A percentile compares a stretch with the other conserved stretches of the same genome.
phyloP scores from a whole-genome alignment of 1,140 invertebrate genomes.

The Trinorchestia longiramus region DNA sequence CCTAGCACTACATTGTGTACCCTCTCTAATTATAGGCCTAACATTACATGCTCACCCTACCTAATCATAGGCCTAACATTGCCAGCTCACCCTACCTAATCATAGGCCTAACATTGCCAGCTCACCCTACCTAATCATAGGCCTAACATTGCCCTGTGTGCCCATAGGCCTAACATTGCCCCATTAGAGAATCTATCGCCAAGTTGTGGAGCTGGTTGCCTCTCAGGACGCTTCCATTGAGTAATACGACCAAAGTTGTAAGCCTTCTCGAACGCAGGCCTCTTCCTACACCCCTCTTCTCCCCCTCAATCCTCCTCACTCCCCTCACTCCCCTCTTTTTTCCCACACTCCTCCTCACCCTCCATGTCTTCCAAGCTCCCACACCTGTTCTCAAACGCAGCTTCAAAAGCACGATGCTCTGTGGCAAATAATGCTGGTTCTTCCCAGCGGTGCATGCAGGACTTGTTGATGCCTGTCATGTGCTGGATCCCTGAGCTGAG shows the following conservation, averaged over 20 bases:
- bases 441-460: no score
- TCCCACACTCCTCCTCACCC: background rate
- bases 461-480: no score
- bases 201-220: background rate
- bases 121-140: no score
- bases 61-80: background rate
- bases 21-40: background rate
- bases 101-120: background rate
- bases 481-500: no score
- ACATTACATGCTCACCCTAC: background rate
- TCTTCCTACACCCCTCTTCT: background rate
- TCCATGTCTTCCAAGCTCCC: background rate
- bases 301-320: background rate
- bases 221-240: conserved; percentile 36
- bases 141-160: no score
- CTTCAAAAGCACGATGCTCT: background rate
- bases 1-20: no score
- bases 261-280: conserved; percentile 39
- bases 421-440: background rate
- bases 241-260: conserved; percentile 39
- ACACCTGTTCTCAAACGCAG: background rate
- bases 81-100: background rate
- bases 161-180: background rate
- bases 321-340: background rate
- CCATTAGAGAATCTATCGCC: conserved; percentile 52